These are phyloP conservation scores for Myotis davidii DNA, from an alignment of 2,113 vertebrate species.

Conservation along the genomic window DNA sequence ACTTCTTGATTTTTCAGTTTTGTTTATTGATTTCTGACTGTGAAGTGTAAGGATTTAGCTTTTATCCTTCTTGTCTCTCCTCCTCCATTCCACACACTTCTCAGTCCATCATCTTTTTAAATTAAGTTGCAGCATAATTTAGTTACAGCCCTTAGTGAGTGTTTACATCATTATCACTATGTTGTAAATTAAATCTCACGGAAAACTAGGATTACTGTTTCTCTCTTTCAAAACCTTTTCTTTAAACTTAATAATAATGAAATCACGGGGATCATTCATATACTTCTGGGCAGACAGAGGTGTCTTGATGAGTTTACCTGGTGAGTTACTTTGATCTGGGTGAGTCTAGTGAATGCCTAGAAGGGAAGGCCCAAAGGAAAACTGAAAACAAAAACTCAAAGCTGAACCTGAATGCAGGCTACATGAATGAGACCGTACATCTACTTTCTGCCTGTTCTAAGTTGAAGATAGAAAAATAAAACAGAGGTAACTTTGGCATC, in stretches of 20 bases:
- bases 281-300: background rate
- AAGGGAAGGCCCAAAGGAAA: background rate
- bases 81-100: background rate
- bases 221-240: background rate
- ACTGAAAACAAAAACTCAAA: background rate
- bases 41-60: background rate
- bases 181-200: background rate
- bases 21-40: background rate
- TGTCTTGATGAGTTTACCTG: background rate
- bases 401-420: background rate
- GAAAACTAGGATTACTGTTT: background rate
- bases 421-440: background rate
- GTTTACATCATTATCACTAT: background rate
- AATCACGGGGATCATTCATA: background rate
- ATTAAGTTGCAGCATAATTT: background rate
- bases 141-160: background rate
- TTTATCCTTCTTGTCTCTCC: background rate
- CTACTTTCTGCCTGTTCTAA: background rate
- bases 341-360: background rate
- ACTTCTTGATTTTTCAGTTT: background rate
- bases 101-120: background rate
- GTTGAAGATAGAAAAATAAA: background rate
- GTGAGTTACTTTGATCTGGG: background rate
- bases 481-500: background rate
- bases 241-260: background rate